phyloP scores from a whole-genome alignment of 2,888 invertebrate species.

The Monochamus alternatus region DNA sequence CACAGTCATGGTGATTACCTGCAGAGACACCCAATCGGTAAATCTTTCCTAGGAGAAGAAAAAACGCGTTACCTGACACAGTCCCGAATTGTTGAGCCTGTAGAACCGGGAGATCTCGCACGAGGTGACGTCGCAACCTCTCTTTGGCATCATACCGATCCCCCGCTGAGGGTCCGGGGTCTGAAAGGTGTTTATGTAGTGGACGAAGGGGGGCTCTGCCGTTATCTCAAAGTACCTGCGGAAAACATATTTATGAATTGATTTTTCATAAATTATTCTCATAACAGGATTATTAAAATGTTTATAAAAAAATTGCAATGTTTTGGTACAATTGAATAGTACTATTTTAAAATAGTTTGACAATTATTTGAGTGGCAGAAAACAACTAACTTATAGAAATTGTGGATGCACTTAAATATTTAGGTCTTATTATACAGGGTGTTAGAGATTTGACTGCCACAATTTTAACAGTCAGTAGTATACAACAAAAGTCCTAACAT shows the following conservation, averaged over 20 bases:
- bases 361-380: no score
- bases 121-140: conserved; percentile 93
- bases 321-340: no score
- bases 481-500: no score
- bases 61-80: conserved; percentile 82
- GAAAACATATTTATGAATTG: background rate
- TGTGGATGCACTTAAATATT: no score
- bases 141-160: conserved; percentile 98
- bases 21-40: conserved; percentile 26
- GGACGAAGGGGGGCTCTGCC: conserved; percentile 94
- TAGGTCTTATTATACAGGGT: no score
- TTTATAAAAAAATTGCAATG: no score
- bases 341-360: no score
- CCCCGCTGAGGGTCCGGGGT: conserved; percentile 98
- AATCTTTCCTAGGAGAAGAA: background rate
- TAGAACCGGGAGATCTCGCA: conserved; percentile 98
- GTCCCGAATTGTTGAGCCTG: conserved; percentile 93
- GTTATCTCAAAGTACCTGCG: conserved; percentile 81
- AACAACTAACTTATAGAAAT: no score
- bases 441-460: no score
- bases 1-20: conserved; percentile 97
- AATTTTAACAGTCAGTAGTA: no score
- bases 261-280: no score
- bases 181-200: conserved; percentile 97
- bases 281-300: no score